These are phyloP conservation scores for Tetrao urogallus DNA, from an alignment of 2,113 vertebrate species.

Conservation along the genomic window DNA sequence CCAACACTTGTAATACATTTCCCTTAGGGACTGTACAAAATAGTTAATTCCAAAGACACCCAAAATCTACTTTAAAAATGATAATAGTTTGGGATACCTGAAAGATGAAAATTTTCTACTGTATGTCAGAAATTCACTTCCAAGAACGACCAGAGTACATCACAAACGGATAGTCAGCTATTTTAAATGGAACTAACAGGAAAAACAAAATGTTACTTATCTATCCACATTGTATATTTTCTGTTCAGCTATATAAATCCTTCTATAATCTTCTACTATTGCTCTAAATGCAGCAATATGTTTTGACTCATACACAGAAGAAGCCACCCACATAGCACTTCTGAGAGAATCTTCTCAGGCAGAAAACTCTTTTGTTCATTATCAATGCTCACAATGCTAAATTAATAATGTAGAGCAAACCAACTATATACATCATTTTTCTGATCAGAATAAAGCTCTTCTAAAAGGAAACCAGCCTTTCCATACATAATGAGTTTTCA, in stretches of 20 bases:
- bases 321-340: neutral
- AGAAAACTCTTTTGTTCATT: neutral
- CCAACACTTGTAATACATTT: slow-evolving; percentile 49
- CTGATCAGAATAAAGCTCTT: neutral
- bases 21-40: slow-evolving; percentile 14
- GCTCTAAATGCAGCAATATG: neutral
- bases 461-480: neutral
- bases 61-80: slow-evolving; percentile 68
- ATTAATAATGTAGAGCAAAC: neutral
- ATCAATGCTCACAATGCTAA: neutral
- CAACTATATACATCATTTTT: neutral
- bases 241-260: neutral
- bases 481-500: neutral
- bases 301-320: neutral
- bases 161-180: slow-evolving; percentile 2
- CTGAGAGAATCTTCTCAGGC: neutral
- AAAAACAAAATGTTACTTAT: neutral
- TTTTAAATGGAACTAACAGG: neutral
- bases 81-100: slow-evolving; percentile 64
- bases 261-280: neutral
- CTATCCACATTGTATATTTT: neutral
- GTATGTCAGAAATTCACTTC: slow-evolving; percentile 25
- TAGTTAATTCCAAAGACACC: slow-evolving; percentile 53
- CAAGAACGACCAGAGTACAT: slow-evolving; percentile 65
- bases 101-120: slow-evolving; percentile 61